Evolutionary conservation across 1,140 invertebrate genomes (phyloP).

Genomic region (Sitobion miscanthi): DNA sequence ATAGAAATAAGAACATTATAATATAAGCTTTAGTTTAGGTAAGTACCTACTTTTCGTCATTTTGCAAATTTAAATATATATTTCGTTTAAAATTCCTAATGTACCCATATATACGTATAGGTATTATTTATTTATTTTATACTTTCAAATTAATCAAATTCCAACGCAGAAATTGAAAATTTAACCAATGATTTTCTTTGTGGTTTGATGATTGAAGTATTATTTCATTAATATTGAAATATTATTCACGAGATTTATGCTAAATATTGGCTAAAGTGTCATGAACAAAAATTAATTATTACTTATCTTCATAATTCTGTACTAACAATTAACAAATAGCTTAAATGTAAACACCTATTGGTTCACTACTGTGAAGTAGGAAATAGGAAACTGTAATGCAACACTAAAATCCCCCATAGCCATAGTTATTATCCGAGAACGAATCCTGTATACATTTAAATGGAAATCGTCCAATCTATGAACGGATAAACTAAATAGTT

Average conservation of each 20-base stretch:
- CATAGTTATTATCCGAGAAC: background rate
- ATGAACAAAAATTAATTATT: background rate
- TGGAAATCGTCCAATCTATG: background rate
- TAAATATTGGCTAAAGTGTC: background rate
- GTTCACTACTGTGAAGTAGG: background rate
- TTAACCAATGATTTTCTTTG: background rate
- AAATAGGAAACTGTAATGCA: background rate
- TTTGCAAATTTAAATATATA: background rate
- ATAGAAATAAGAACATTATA: background rate
- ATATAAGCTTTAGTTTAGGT: background rate
- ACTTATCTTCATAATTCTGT: background rate
- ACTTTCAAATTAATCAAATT: background rate
- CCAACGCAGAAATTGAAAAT: background rate
- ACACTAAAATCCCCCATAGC: background rate
- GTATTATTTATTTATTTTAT: background rate
- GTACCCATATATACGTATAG: background rate
- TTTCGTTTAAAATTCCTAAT: too few species aligned
- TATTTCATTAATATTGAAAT: background rate
- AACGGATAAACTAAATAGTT: background rate
- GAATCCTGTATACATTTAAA: background rate
- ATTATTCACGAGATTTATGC: background rate
- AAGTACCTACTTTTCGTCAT: background rate
- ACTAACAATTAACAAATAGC: background rate
- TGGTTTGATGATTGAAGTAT: background rate
- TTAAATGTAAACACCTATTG: background rate